Conservation (phyloP, 2,113 vertebrate species). For the Hemicordylus capensis region DNA sequence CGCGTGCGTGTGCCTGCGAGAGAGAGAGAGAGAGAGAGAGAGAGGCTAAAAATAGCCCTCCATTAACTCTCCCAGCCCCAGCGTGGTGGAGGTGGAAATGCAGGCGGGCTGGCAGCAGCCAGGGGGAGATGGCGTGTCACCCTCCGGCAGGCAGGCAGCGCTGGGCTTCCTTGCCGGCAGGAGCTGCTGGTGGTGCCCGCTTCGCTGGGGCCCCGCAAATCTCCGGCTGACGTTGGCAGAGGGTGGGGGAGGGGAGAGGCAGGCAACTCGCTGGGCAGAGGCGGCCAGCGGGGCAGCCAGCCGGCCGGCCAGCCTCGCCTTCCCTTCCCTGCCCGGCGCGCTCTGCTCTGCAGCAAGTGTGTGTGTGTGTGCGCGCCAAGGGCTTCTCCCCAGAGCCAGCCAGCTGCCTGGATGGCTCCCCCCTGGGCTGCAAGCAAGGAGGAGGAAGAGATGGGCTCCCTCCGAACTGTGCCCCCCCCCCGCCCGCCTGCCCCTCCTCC, state of each 20-base stretch:
- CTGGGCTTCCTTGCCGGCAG: background rate
- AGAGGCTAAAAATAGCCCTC: constrained; percentile 16
- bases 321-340: too few relatives aligned
- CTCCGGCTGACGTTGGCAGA: constrained; percentile 3
- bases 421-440: too few relatives aligned
- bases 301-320: too few relatives aligned
- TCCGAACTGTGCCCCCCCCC: background rate
- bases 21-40: background rate
- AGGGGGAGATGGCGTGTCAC: constrained; percentile 10
- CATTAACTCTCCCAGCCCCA: background rate
- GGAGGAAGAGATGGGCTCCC: background rate
- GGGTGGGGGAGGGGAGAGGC: background rate
- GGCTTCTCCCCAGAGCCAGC: background rate
- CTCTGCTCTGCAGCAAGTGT: background rate
- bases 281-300: background rate
- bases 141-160: background rate
- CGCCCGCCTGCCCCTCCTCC: background rate
- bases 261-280: background rate
- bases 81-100: background rate
- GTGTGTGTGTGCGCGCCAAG: too few relatives aligned
- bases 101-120: constrained; percentile 8
- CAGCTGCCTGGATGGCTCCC: background rate
- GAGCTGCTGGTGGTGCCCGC: background rate
- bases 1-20: background rate
- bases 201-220: background rate